Evolutionary conservation across 2,888 invertebrate species (phyloP).

Genomic region (Cremastinae sp.): DNA sequence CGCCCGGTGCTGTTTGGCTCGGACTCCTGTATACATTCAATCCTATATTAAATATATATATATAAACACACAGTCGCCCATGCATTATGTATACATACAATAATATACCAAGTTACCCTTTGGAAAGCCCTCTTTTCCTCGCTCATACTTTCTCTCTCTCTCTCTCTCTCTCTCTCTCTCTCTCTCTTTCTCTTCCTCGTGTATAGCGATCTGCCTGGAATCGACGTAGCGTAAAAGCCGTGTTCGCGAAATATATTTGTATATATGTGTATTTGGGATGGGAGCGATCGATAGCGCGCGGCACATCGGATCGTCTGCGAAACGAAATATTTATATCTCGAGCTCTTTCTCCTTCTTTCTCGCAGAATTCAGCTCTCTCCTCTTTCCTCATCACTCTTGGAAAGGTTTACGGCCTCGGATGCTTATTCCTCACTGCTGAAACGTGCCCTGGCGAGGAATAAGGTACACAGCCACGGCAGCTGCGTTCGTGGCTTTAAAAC

Average conservation of each 20-base stretch:
- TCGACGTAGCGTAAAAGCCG: conserved; percentile 40
- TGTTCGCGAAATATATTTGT: conserved; percentile 42
- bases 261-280: conserved; percentile 11
- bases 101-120: not conserved
- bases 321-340: conserved; percentile 43
- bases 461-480: conserved; percentile 10
- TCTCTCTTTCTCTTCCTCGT: conserved; percentile 33
- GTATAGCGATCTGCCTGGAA: conserved; percentile 20
- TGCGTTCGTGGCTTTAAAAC: conserved; percentile 28
- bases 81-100: conserved; percentile 3
- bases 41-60: conserved; percentile 8
- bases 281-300: conserved; percentile 44
- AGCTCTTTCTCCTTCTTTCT: not conserved
- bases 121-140: conserved; percentile 26
- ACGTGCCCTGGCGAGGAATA: not conserved
- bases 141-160: conserved; percentile 32
- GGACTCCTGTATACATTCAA: conserved; percentile 8
- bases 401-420: conserved; percentile 21
- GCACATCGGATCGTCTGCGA: conserved; percentile 29
- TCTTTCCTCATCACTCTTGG: not conserved
- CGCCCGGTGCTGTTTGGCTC: conserved; percentile 41
- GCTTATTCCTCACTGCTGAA: conserved; percentile 36
- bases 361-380: not conserved
- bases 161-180: conserved; percentile 31
- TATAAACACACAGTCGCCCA: not conserved